A percentile compares a stretch with the other conserved stretches of the same genome.
These are phyloP conservation scores for Hemaris fuciformis DNA, from an alignment of 2,888 invertebrate genomes.

Conservation along the genomic window DNA sequence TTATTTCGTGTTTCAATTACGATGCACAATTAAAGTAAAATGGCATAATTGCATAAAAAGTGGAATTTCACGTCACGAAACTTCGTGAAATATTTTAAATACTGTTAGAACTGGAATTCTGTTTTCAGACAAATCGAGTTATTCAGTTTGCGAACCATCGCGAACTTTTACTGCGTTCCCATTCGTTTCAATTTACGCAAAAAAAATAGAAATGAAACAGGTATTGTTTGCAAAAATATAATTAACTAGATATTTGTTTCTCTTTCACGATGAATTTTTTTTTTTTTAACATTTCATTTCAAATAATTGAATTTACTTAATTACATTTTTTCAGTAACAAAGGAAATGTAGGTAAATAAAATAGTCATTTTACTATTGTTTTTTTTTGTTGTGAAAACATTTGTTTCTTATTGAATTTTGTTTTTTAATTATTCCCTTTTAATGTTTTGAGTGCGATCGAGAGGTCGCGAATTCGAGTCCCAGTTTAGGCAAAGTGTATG, in stretches of 20 bases:
- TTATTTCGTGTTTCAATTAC: too few relatives aligned
- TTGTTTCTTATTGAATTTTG: too few relatives aligned
- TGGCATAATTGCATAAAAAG: not conserved
- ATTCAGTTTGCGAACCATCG: not conserved
- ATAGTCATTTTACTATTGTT: not conserved
- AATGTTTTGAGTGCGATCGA: too few relatives aligned
- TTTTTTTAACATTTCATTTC: not conserved
- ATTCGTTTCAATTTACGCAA: not conserved
- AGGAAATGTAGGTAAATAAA: too few relatives aligned
- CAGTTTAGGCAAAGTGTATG: too few relatives aligned
- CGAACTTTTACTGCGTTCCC: not conserved
- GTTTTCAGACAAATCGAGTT: not conserved
- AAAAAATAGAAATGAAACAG: not conserved
- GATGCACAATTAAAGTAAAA: too few relatives aligned
- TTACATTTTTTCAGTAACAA: too few relatives aligned
- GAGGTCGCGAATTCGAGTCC: too few relatives aligned
- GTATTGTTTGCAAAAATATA: not conserved
- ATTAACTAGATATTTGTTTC: not conserved
- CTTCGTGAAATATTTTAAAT: conserved; percentile 14
- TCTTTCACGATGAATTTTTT: too few relatives aligned
- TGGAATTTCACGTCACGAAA: not conserved
- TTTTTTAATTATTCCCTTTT: too few relatives aligned
- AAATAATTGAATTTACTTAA: too few relatives aligned
- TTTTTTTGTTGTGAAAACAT: not conserved
- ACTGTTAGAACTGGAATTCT: not conserved